These are phyloP conservation scores for Alcedo atthis DNA, from an alignment of 2,797 vertebrate species.

Conservation along the genomic window DNA sequence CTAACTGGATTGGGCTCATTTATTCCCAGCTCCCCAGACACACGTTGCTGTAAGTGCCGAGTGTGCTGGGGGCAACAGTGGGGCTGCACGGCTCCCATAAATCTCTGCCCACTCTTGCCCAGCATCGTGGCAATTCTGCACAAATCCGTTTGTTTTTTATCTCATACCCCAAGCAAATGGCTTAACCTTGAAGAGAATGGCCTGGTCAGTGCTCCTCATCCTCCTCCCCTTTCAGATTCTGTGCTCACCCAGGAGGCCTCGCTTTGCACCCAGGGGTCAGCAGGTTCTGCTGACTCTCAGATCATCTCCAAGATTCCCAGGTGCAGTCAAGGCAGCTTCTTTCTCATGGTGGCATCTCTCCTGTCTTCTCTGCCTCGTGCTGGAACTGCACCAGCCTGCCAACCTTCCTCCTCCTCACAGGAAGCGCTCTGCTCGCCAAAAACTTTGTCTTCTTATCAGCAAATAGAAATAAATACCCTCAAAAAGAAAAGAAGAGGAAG, in stretches of 20 bases:
- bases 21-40: neutral
- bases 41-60: neutral
- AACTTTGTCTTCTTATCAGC: conserved; percentile 48
- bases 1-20: conserved; percentile 52
- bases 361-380: neutral
- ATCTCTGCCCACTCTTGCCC: neutral
- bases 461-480: conserved; percentile 7
- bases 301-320: neutral
- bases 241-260: rapidly evolving
- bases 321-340: neutral
- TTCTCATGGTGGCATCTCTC: neutral
- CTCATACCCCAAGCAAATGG: rapidly evolving
- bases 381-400: rapidly evolving
- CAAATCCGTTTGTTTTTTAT: neutral
- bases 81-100: neutral
- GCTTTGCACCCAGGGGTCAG: neutral
- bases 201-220: neutral
- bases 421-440: neutral
- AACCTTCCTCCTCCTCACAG: neutral
- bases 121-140: neutral
- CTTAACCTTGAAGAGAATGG: conserved; percentile 25
- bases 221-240: neutral
- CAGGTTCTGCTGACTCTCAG: neutral
- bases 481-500: neutral
- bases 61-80: rapidly evolving